Base-by-base conservation (phyloP, 2,797 vertebrate genomes). In the Macroramphosus scolopax region DNA sequence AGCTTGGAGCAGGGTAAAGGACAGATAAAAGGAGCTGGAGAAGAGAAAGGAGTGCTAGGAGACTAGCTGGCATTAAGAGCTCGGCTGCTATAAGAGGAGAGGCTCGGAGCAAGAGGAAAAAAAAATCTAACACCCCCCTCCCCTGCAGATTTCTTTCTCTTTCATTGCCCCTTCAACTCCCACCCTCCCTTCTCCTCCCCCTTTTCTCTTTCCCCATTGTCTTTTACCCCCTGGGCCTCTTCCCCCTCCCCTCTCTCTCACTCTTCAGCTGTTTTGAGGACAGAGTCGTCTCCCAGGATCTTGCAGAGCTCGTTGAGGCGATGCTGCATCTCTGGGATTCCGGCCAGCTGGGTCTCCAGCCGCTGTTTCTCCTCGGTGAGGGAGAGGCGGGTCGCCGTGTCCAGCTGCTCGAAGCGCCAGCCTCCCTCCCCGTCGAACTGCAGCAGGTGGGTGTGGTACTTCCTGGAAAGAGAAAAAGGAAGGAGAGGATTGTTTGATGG, bases 341-440 rank as follows among this genome's bases (percentile, higher is more conserved):
- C 95, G 17, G 95, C 94, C 45, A 98, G 93, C 56, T 98, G 96
- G 31, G 92, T 84, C 85, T 98, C 96, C 42, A 99, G 91, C 61
- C 94, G 92, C 80, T 98, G 96, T 56, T 99, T 99, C 81, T 99
- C 96, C 83, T 98, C 96, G 5, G 94, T 95, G 67, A 99, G 66
- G 6, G 95, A 92, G 64, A 99, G 91, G 30, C 95, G 94, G 3
- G 93, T 95, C 3, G 96, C 95, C 0, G 92, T 94, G 85, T 98
- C 95, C 88, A 99, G 57, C 78, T 96, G 92, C 88, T 99, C 95
- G 6, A 98, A 99, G 32, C 92, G 91, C 95, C 96, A 99, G 51
- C 95, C 92, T 0, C 96, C 96, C 90, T 97, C 94, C 1, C 96
- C 96, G 0, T 99, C 94, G 51, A 99, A 99, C 86, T 99, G 96